Evolutionary conservation across 1,140 invertebrate genomes (phyloP).

Genomic region (Neotoxoptera formosana): DNA sequence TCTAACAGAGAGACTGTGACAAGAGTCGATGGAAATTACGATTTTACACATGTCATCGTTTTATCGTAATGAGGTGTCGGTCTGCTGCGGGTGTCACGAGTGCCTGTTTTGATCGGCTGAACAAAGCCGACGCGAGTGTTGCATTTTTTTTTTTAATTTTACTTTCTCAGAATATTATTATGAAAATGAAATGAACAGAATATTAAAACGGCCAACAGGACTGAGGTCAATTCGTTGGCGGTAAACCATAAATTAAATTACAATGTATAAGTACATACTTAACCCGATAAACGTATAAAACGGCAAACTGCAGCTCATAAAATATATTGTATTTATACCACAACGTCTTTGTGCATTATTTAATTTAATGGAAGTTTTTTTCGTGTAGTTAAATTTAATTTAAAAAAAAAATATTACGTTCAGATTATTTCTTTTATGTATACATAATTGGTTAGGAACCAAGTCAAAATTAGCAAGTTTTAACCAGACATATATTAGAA

Average conservation of each 20-base stretch:
- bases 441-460: not conserved
- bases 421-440: not conserved
- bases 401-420: not conserved
- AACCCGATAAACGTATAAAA: not conserved
- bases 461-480: not conserved
- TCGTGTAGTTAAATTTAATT: not conserved
- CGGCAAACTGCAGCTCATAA: not conserved
- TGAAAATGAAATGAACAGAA: not conserved
- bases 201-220: not conserved
- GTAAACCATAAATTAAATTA: not conserved
- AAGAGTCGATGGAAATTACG: not conserved
- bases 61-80: not conserved
- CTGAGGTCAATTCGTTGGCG: not conserved
- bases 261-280: not conserved
- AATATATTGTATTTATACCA: not conserved
- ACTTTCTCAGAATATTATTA: not conserved
- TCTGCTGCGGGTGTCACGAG: not conserved
- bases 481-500: not conserved
- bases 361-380: not conserved
- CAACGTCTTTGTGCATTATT: not conserved
- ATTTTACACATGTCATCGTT: not conserved
- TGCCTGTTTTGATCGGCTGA: not conserved
- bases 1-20: not conserved
- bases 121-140: too few relatives aligned
- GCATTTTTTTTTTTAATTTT: not conserved